A percentile compares a stretch with the other conserved stretches of the same genome.
These are phyloP conservation scores for Lymantria dispar DNA, from an alignment of 2,888 invertebrate genomes.

Conservation along the genomic window DNA sequence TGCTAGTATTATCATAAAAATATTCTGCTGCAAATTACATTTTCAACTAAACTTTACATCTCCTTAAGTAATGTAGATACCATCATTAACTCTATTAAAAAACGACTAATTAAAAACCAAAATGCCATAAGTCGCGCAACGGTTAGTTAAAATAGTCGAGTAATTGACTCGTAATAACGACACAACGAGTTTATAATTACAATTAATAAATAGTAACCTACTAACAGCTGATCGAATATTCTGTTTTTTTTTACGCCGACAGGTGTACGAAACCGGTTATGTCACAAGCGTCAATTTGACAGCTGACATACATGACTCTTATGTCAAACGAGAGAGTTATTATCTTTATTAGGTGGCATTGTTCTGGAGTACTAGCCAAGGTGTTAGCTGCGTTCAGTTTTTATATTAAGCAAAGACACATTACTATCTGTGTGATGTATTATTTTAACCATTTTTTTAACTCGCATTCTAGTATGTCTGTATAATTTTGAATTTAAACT, in stretches of 20 bases:
- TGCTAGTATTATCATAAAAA: too few relatives aligned
- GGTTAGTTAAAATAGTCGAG: slow-evolving; percentile 16
- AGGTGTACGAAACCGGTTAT: slow-evolving; percentile 52
- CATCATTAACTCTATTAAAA: slow-evolving; percentile 9
- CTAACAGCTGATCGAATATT: slow-evolving; percentile 41
- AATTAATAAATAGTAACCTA: slow-evolving; percentile 30
- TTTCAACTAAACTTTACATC: too few relatives aligned
- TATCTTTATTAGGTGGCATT: slow-evolving; percentile 18
- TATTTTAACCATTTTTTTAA: too few relatives aligned
- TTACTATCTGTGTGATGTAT: too few relatives aligned
- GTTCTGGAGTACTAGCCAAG: slow-evolving; percentile 14
- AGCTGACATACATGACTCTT: slow-evolving; percentile 52
- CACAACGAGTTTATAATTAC: slow-evolving; percentile 29
- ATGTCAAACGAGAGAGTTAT: slow-evolving; percentile 32
- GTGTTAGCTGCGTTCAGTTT: not conserved
- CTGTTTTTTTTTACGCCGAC: slow-evolving; percentile 29
- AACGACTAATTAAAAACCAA: slow-evolving; percentile 20
- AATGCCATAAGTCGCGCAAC: slow-evolving; percentile 14
- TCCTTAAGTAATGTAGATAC: too few relatives aligned
- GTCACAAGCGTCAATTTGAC: slow-evolving; percentile 48
- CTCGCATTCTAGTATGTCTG: too few relatives aligned
- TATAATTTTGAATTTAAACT: too few relatives aligned
- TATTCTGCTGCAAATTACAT: too few relatives aligned
- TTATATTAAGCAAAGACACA: not conserved
- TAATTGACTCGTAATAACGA: slow-evolving; percentile 26